Base-by-base conservation (phyloP, 1,140 invertebrate genomes). In the Caenorhabditis briggsae region DNA sequence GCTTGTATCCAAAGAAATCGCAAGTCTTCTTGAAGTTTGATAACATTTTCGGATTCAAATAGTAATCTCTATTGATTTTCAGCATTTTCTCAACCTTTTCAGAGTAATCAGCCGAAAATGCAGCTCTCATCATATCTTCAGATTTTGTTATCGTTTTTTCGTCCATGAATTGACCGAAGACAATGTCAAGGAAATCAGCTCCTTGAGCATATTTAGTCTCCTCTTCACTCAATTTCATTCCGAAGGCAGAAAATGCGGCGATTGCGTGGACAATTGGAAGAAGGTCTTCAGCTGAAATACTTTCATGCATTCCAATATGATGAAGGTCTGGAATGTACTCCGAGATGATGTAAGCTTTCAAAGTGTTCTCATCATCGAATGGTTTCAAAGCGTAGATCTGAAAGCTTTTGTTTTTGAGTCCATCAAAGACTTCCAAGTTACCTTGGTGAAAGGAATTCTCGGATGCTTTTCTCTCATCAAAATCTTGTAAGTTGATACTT, bases 401-500 rank as follows among this genome's bases (percentile, higher is more conserved):
- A 18, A 85, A 25, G 23, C 23, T 25, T 61, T 5, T n/a, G 23
- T 46, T 7, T 41, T 59, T 64, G 8, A 61, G 6, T 7, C n/a
- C 14, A 20, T 14, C 20, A 5, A 48, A 6, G 12, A 23, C 14
- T 64, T n/a, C 16, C 41, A 43, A 55, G 2, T 58, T 50, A 85
- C 84, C 64, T 85, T 85, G 9, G 64, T 65, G 18, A 64, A 53
- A 5, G 84, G 84, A 78, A 85, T 61, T 5, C 16, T 43, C n/a
- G 53, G 48, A 58, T 59, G 46, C 20, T 85, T 74, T 14, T 85
- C 61, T 33, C 41, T 58, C 43, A 70, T 58, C 46, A 85, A 50
- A 53, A 85, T 53, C 46, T 85, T 64, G n/a, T 85, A 85, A 48
- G 65, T 65, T 2, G 61, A 16, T 5, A 85, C 84, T 85, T 85